Evolutionary conservation across 2,113 vertebrate species (phyloP).

Genomic region (Ophiodon elongatus): DNA sequence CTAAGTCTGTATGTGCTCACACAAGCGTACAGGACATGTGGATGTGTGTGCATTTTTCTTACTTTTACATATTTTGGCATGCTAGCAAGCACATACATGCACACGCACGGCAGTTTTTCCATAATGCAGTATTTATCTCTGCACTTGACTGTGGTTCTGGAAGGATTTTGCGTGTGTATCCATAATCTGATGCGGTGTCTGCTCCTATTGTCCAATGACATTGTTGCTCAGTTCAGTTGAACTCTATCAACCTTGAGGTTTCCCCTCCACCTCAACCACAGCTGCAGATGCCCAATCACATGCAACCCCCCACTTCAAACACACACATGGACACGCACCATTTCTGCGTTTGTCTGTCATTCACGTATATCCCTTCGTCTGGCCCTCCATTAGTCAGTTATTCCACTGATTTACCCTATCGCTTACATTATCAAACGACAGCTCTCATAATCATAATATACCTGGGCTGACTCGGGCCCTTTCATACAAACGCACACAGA

Average conservation of each 20-base stretch:
- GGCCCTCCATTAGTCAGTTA: constrained; percentile 45
- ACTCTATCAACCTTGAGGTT: constrained; percentile 12
- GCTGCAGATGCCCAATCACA: constrained; percentile 18
- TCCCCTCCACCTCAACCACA: constrained; percentile 6
- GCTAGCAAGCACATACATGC: constrained; percentile 2
- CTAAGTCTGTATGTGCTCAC: constrained; percentile 17
- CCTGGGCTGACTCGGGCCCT: constrained; percentile 24
- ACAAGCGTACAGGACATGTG: background rate
- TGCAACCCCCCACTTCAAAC: background rate
- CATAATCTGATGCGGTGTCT: background rate
- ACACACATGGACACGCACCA: constrained; percentile 6
- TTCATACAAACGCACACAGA: constrained; percentile 20
- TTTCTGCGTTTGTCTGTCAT: constrained; percentile 52
- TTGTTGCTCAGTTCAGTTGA: constrained; percentile 28
- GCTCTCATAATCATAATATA: constrained; percentile 63
- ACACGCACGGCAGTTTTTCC: background rate
- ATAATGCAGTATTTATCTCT: background rate
- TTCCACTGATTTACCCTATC: constrained; percentile 45
- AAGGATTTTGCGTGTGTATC: background rate
- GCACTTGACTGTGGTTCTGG: background rate
- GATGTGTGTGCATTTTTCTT: constrained; percentile 17
- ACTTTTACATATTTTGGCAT: constrained; percentile 11
- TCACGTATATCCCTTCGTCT: constrained; percentile 45
- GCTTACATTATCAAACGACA: constrained; percentile 59
- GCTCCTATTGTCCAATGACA: constrained; percentile 1